Evolutionary conservation across 2,797 vertebrate genomes (phyloP).

Genomic region (Eulemur coronatus): DNA sequence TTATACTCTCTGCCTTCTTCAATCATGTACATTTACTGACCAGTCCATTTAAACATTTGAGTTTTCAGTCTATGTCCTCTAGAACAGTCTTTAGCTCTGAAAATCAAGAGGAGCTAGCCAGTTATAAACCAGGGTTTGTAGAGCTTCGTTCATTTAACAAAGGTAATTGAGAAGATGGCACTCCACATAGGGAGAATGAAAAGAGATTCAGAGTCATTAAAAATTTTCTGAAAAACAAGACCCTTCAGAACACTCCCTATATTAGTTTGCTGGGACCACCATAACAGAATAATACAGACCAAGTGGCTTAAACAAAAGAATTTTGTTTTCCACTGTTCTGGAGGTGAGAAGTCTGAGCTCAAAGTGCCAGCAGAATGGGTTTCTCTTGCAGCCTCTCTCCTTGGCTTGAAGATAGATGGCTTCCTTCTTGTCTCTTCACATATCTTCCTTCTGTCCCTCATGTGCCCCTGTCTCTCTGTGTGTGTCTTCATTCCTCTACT

Average conservation of each 20-base stretch:
- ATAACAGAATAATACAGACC: neutral
- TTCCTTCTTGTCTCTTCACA: neutral
- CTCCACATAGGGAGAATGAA: neutral
- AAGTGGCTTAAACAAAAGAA: neutral
- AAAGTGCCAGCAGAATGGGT: neutral
- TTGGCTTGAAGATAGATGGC: neutral
- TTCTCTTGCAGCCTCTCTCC: neutral
- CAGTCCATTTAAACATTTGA: neutral
- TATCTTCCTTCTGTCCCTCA: neutral
- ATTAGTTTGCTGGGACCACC: neutral
- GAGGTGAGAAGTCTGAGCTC: neutral
- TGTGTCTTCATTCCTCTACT: neutral
- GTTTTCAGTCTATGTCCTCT: neutral
- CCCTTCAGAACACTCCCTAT: neutral
- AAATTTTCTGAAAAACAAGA: conserved; percentile 21
- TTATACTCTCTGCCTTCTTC: neutral
- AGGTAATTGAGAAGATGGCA: neutral
- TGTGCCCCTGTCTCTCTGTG: neutral
- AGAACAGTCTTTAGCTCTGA: neutral
- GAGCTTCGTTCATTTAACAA: neutral
- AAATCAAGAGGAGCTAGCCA: neutral
- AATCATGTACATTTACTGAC: neutral
- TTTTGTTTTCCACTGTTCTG: neutral
- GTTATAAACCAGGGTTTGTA: neutral
- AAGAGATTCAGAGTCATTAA: neutral